Percentiles rank a stretch among this genome's conserved stretches.
Evolutionary conservation across 64 coral and sea anemone genomes (phyloP).

Genomic region (Orbicella faveolata): DNA sequence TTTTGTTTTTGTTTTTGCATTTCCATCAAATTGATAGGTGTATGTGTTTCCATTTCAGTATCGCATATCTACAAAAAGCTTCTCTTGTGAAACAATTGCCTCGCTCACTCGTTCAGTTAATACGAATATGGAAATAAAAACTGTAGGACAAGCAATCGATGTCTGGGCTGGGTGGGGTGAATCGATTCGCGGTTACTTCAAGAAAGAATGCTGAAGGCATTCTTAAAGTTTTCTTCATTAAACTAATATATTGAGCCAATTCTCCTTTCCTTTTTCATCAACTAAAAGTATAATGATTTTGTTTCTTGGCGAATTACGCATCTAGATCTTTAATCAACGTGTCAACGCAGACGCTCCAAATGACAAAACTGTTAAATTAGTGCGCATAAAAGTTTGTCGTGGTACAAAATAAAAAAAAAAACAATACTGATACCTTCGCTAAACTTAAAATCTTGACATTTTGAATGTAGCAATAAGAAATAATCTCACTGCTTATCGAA

Average conservation of each 20-base stretch:
- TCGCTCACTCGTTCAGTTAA: not conserved
- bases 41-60: not conserved
- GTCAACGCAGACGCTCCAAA: not conserved
- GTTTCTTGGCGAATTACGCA: not conserved
- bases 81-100: not conserved
- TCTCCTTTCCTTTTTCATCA: not conserved
- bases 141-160: not conserved
- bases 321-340: constrained; percentile 1
- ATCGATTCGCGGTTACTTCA: not conserved
- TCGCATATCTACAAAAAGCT: not conserved
- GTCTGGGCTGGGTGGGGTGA: not conserved
- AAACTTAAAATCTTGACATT: not conserved
- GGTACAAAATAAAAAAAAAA: not conserved
- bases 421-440: not conserved
- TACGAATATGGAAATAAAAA: not conserved
- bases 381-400: not conserved
- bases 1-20: not conserved
- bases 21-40: not conserved
- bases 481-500: no score
- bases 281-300: constrained; percentile 19
- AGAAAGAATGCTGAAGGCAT: constrained; percentile 13
- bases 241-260: constrained; percentile 34
- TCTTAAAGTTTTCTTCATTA: constrained; percentile 38
- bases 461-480: not conserved
- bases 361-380: constrained; percentile 11